Evolutionary conservation across 2,113 vertebrate genomes (phyloP).

Genomic region (Myanophis thanlyinensis): DNA sequence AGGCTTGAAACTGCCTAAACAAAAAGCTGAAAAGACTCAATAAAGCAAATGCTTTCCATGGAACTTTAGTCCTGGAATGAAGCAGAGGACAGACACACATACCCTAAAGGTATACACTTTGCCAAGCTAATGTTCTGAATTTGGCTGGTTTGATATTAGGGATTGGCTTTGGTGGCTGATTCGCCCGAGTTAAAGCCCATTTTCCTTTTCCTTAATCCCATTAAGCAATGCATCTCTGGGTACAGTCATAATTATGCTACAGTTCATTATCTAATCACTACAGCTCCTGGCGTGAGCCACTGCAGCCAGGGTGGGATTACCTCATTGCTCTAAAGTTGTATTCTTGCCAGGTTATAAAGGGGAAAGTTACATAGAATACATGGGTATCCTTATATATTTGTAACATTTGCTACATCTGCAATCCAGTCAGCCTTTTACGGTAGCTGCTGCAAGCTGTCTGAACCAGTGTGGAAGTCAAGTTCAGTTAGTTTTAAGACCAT

Average conservation of each 20-base stretch:
- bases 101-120: background rate
- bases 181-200: background rate
- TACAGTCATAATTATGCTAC: background rate
- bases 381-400: background rate
- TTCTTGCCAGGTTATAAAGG: constrained; percentile 1
- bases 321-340: background rate
- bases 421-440: background rate
- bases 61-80: background rate
- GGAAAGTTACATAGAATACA: background rate
- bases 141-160: background rate
- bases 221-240: constrained; percentile 7
- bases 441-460: background rate
- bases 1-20: background rate
- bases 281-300: background rate
- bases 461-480: background rate
- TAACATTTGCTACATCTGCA: background rate
- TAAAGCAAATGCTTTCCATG: background rate
- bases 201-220: constrained; percentile 14
- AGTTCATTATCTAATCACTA: constrained; percentile 11
- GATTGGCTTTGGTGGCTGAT: background rate
- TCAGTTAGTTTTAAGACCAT: background rate
- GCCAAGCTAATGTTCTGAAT: background rate
- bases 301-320: background rate
- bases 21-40: background rate
- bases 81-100: background rate